These are phyloP conservation scores for Dryocosmus kuriphilus DNA, from an alignment of 2,888 invertebrate genomes.

Conservation along the genomic window DNA sequence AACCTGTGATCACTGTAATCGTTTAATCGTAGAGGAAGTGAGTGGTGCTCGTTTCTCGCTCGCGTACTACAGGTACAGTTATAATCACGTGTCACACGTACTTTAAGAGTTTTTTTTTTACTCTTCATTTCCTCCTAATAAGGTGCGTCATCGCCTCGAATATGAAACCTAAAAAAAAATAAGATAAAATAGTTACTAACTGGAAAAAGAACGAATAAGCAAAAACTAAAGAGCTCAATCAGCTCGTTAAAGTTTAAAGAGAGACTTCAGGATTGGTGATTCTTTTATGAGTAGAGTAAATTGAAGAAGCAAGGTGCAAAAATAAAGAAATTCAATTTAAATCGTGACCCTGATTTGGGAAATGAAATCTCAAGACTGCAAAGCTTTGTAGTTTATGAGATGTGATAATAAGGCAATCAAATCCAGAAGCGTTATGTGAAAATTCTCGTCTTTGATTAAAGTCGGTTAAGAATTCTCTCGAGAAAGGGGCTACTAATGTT, in stretches of 20 bases:
- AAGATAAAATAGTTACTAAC: slow-evolving; percentile 42
- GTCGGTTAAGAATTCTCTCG: background rate
- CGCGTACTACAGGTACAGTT: slow-evolving; percentile 22
- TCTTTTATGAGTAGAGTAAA: background rate
- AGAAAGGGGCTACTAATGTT: background rate
- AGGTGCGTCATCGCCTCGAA: slow-evolving; percentile 60
- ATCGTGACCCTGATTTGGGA: background rate
- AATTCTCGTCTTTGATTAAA: background rate
- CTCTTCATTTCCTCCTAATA: background rate
- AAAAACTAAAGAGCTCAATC: background rate
- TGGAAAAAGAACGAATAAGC: background rate
- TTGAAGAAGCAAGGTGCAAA: background rate
- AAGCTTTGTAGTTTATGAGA: background rate
- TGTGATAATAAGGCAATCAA: background rate
- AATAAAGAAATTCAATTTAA: background rate
- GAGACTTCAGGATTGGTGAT: background rate
- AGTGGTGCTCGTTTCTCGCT: slow-evolving; percentile 2
- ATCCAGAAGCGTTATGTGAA: background rate
- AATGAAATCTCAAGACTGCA: background rate
- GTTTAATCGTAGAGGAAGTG: slow-evolving; percentile 12
- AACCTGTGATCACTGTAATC: slow-evolving; percentile 17
- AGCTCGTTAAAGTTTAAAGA: background rate
- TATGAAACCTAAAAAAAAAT: slow-evolving; percentile 62
- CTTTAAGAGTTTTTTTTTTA: slow-evolving; percentile 28
- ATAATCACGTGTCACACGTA: slow-evolving; percentile 20